A percentile compares a stretch with the other conserved stretches of the same genome.
Conservation (phyloP, 2,888 invertebrate genomes). For the Dicyrtomina minuta region DNA sequence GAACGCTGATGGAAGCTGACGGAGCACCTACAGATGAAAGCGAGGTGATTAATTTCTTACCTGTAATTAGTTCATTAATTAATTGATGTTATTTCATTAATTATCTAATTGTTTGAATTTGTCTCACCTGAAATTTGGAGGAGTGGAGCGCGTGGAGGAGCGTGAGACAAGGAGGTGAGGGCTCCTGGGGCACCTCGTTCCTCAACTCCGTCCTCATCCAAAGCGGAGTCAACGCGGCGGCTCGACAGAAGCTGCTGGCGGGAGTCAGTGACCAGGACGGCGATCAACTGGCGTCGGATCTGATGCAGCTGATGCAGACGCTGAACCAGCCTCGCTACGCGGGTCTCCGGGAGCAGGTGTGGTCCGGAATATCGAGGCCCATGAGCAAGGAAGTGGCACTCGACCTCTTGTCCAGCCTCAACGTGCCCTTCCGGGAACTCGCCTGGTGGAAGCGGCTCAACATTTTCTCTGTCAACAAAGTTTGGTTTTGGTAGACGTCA, state of each 20-base stretch:
- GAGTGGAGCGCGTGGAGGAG: too few species aligned
- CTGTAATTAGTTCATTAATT: too few species aligned
- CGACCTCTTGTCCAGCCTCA: background rate
- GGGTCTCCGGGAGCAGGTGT: background rate
- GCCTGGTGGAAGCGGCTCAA: slow-evolving; percentile 2
- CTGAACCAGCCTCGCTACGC: background rate
- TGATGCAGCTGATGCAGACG: background rate
- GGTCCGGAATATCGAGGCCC: background rate
- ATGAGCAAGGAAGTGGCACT: background rate
- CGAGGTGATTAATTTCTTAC: too few species aligned
- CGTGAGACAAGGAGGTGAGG: too few species aligned
- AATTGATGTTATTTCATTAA: too few species aligned
- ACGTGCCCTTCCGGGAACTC: background rate
- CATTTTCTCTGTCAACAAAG: background rate
- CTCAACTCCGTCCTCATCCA: background rate
- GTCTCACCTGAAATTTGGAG: too few species aligned
- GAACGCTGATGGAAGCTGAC: too few species aligned
- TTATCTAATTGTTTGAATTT: too few species aligned
- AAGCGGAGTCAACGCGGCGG: background rate
- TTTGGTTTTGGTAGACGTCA: too few species aligned
- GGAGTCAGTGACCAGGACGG: background rate
- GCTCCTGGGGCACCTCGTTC: too few species aligned
- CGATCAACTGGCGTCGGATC: background rate
- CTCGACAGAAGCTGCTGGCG: background rate
- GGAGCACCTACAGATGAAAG: too few species aligned